Evolutionary conservation across 1,140 invertebrate species (phyloP).

Genomic region (Nixonia krombeini): DNA sequence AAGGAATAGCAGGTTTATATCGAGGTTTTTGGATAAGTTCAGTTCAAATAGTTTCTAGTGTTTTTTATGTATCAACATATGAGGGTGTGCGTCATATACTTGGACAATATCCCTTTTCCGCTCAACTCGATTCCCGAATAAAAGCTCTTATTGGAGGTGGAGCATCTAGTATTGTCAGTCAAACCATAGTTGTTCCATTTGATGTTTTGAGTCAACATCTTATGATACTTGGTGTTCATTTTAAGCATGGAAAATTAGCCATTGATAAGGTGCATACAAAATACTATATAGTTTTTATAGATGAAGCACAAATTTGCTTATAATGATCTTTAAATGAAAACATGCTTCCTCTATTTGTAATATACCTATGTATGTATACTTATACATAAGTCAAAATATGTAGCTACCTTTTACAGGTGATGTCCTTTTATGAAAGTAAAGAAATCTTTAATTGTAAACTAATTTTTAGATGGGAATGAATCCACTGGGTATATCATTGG

Average conservation of each 20-base stretch:
- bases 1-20: slow-evolving; percentile 91
- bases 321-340: no score
- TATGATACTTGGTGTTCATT: slow-evolving; percentile 89
- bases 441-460: background rate
- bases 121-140: slow-evolving; percentile 74
- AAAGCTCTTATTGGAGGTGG: slow-evolving; percentile 87
- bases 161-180: slow-evolving; percentile 91
- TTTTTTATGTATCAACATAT: slow-evolving; percentile 96
- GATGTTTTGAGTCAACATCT: slow-evolving; percentile 97
- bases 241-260: slow-evolving; percentile 68
- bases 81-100: slow-evolving; percentile 91
- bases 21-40: slow-evolving; percentile 96
- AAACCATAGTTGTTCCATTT: slow-evolving; percentile 96
- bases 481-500: slow-evolving; percentile 77
- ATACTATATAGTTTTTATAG: background rate
- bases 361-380: no score
- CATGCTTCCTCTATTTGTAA: no score
- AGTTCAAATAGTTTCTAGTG: slow-evolving; percentile 86
- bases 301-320: no score
- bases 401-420: no score
- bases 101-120: slow-evolving; percentile 71
- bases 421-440: no score
- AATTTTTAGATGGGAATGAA: slow-evolving; percentile 75
- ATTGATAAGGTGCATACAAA: slow-evolving; percentile 60
- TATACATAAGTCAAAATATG: no score